These are phyloP conservation scores for Hycleus phaleratus DNA, from an alignment of 1,140 invertebrate genomes.

Conservation along the genomic window DNA sequence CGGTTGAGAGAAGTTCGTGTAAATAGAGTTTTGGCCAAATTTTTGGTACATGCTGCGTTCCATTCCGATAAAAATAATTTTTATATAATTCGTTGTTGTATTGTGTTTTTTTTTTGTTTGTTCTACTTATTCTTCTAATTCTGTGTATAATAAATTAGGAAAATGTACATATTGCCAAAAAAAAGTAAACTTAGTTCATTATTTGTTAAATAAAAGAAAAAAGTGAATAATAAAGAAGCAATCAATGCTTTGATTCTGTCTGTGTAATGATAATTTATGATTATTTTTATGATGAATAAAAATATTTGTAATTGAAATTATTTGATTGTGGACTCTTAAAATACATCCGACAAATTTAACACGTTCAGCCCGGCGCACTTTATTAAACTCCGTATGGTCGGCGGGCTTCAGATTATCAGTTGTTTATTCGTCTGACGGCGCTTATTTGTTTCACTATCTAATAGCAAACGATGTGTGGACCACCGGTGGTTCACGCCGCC, in stretches of 20 bases:
- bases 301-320: constrained; percentile 32
- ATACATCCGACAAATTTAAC: too few species aligned
- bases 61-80: constrained; percentile 32
- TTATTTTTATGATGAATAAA: constrained; percentile 39
- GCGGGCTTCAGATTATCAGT: too few species aligned
- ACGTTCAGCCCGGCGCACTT: too few species aligned
- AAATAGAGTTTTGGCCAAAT: constrained; percentile 22
- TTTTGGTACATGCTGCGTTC: constrained; percentile 27
- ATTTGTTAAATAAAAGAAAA: constrained; percentile 28
- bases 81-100: constrained; percentile 36
- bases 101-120: constrained; percentile 35
- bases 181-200: constrained; percentile 28
- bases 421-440: too few species aligned
- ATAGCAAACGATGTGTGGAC: too few species aligned
- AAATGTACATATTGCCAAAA: constrained; percentile 39
- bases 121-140: not conserved
- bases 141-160: constrained; percentile 25
- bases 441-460: too few species aligned
- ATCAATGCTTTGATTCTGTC: constrained; percentile 31
- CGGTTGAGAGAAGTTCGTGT: constrained; percentile 19
- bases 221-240: constrained; percentile 13
- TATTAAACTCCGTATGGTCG: too few species aligned
- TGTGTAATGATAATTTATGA: constrained; percentile 37
- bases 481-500: too few species aligned
- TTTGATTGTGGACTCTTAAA: too few species aligned